phyloP scores from a whole-genome alignment of 2,888 invertebrate species.

The Amphipoea lucens region DNA sequence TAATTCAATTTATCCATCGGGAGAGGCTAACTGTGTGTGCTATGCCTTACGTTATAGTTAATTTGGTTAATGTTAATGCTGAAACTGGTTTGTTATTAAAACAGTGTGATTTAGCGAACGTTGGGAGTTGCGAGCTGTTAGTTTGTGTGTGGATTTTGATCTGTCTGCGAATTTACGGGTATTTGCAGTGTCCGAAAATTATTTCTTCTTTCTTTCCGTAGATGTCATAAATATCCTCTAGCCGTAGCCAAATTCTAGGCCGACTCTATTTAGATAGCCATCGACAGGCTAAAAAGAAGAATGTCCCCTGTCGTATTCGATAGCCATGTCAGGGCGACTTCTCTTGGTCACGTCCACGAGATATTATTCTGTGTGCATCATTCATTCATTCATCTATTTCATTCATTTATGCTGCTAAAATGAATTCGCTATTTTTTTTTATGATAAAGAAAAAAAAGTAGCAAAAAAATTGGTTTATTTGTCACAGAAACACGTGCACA shows the following conservation, averaged over 20 bases:
- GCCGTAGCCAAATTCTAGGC: background rate
- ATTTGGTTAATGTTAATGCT: constrained; percentile 57
- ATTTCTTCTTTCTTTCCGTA: background rate
- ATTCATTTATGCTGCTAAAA: background rate
- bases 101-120: constrained; percentile 11
- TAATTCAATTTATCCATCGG: constrained; percentile 83
- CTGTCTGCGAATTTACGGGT: background rate
- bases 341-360: too few relatives aligned
- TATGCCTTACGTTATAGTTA: constrained; percentile 64
- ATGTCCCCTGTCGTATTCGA: background rate
- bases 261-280: background rate
- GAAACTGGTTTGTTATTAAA: constrained; percentile 41
- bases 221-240: background rate
- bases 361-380: background rate
- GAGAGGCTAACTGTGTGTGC: constrained; percentile 64
- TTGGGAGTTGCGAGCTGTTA: background rate
- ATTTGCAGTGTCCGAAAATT: too few relatives aligned
- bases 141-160: background rate
- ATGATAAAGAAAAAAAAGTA: background rate
- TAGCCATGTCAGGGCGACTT: too few relatives aligned
- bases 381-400: too few relatives aligned
- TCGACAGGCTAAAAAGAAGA: background rate
- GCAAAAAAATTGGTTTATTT: background rate
- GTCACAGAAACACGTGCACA: background rate
- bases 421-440: background rate